Base-by-base conservation (phyloP, 2,113 vertebrate genomes). In the Coreoperca whiteheadi region DNA sequence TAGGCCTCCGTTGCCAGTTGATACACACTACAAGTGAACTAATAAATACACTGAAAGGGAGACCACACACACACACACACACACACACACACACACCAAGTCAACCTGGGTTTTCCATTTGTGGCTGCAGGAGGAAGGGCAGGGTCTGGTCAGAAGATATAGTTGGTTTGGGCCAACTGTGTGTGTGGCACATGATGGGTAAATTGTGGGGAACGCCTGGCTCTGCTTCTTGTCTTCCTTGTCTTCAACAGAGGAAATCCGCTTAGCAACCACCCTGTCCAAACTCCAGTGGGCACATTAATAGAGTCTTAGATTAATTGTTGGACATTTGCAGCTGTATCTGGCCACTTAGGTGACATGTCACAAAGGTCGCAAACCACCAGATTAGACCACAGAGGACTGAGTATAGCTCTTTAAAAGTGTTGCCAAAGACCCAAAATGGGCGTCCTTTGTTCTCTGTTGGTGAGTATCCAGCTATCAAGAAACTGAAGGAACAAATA, bases 71-170 rank as follows among this genome's bases (percentile, higher is more conserved):
- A 53, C 56, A 81, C 53, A 59, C 66, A 69, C 74, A 70, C 57
- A 73, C 86, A 74, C 70, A 64, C 69, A 81, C 50, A 69, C 63
- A 65, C 74, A 63, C 81, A 61, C 12, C 30, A 21, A 41, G 30
- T 37, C 9, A 8, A 70, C 25, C 85, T 93, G 93, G 81, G 63
- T 83, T 93, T 93, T 90, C 77, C 86, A 88, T 94, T 86, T 91
- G 91, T 68, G 70, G 89, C 59, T 48, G 71, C 72, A 79, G 77
- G 69, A 85, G 74, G 91, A 89, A 92, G 89, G 85, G 77, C 89
- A 69, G 75, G 74, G 87, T 83, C 46, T 41, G 76, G 86, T 91
- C 88, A 84, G 80, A 79, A 83, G 87, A 87, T 87, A 76, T 85
- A 89, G 89, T 77, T 83, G 88, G 73, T 90, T 87, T 92, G 68